These are phyloP conservation scores for Dryobates pubescens DNA, from an alignment of 2,797 vertebrate genomes.

Conservation along the genomic window DNA sequence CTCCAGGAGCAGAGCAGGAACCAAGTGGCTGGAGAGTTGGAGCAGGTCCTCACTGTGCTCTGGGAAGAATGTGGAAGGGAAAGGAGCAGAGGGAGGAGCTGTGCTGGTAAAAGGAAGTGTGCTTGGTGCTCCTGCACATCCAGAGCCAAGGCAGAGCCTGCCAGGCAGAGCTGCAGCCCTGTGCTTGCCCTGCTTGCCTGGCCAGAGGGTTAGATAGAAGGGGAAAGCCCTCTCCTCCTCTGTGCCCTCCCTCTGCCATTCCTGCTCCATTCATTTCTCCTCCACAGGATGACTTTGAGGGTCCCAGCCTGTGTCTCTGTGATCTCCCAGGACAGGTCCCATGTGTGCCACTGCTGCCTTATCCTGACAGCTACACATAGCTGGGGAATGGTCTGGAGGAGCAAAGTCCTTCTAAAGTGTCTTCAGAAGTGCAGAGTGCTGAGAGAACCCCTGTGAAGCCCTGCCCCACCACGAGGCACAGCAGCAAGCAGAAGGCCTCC, in stretches of 20 bases:
- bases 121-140: neutral
- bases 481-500: neutral
- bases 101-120: constrained; percentile 1
- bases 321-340: too few relatives aligned
- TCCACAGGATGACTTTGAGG: neutral
- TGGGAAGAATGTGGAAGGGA: neutral
- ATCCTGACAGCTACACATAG: too few relatives aligned
- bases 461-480: neutral
- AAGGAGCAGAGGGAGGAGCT: neutral
- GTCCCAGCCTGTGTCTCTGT: too few relatives aligned
- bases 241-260: neutral
- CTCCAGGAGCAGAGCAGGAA: neutral
- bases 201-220: neutral
- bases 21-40: constrained; percentile 11
- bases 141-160: neutral
- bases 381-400: too few relatives aligned
- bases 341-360: too few relatives aligned
- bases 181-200: neutral
- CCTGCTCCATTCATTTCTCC: neutral
- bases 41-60: neutral
- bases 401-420: too few relatives aligned
- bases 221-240: neutral
- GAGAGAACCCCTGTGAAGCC: too few relatives aligned
- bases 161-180: neutral
- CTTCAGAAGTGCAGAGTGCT: too few relatives aligned